A percentile compares a stretch with the other conserved stretches of the same genome.
Conservation (phyloP, 2,888 invertebrate genomes). For the Horisme vitalbata region DNA sequence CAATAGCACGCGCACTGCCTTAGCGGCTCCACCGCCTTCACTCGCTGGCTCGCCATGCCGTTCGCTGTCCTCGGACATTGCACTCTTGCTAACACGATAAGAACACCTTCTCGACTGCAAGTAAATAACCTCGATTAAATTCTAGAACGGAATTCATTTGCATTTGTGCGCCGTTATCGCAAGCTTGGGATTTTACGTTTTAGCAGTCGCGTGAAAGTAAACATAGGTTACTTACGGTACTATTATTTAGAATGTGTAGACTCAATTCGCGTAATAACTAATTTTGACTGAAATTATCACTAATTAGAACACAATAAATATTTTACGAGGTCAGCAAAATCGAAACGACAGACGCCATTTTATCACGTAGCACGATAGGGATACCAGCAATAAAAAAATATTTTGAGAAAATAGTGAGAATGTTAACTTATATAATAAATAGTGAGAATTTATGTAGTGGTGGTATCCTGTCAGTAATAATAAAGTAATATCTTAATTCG, state of each 20-base stretch:
- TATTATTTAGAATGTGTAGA: conserved; percentile 15
- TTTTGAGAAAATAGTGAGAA: too few relatives aligned
- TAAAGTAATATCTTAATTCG: too few relatives aligned
- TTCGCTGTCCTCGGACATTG: conserved; percentile 80
- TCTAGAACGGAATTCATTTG: conserved; percentile 51
- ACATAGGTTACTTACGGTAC: conserved; percentile 41
- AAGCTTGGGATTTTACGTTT: conserved; percentile 50
- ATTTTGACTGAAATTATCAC: conserved; percentile 35
- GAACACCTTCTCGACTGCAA: conserved; percentile 74
- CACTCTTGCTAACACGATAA: conserved; percentile 72
- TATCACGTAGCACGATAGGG: conserved; percentile 55
- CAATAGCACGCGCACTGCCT: conserved; percentile 82
- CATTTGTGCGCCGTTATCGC: conserved; percentile 64
- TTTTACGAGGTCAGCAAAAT: conserved; percentile 56
- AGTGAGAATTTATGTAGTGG: too few relatives aligned
- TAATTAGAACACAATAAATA: conserved; percentile 41
- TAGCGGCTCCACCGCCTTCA: conserved; percentile 79
- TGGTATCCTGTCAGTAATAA: too few relatives aligned
- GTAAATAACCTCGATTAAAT: conserved; percentile 63
- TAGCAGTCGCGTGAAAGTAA: conserved; percentile 8
- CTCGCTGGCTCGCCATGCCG: conserved; percentile 73
- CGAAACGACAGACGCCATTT: conserved; percentile 70
- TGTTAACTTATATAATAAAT: too few relatives aligned
- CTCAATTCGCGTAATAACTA: conserved; percentile 14
- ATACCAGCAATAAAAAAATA: conserved; percentile 33